Conservation (phyloP, 2,888 invertebrate species). For the Lordiphosa andalusiaca region DNA sequence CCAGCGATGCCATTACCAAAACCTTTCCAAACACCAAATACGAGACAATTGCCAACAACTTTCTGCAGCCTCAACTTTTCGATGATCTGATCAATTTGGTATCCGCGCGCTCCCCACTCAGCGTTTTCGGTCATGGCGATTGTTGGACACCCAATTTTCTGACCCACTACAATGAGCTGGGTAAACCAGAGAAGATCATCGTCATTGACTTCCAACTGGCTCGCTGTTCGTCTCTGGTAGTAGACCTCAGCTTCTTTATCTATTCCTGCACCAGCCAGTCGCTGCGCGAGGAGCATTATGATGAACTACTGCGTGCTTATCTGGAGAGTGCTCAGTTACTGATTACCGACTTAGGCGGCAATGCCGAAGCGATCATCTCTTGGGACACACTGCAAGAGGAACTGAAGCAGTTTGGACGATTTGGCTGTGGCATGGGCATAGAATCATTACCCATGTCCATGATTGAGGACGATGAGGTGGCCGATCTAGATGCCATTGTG, state of each 20-base stretch:
- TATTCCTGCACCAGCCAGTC: slow-evolving; percentile 84
- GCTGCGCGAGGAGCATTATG: slow-evolving; percentile 83
- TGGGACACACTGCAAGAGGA: slow-evolving; percentile 78
- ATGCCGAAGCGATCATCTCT: slow-evolving; percentile 82
- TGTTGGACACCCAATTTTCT: slow-evolving; percentile 89
- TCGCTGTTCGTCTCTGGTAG: slow-evolving; percentile 73
- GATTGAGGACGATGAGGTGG: slow-evolving; percentile 82
- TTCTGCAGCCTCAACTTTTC: slow-evolving; percentile 82
- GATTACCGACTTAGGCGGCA: slow-evolving; percentile 83
- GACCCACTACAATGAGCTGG: slow-evolving; percentile 79
- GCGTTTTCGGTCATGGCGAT: slow-evolving; percentile 87
- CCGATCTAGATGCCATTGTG: slow-evolving; percentile 81
- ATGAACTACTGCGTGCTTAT: slow-evolving; percentile 82
- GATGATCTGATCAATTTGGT: slow-evolving; percentile 80
- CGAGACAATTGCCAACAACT: slow-evolving; percentile 82
- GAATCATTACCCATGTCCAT: slow-evolving; percentile 82
- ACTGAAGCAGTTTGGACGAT: slow-evolving; percentile 80
- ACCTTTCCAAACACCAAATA: slow-evolving; percentile 84
- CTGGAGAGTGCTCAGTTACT: slow-evolving; percentile 82
- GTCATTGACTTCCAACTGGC: slow-evolving; percentile 87
- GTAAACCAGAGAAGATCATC: slow-evolving; percentile 76
- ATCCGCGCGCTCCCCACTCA: slow-evolving; percentile 77
- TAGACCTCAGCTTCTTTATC: slow-evolving; percentile 81
- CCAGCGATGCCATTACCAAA: slow-evolving; percentile 81
- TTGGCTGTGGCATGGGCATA: slow-evolving; percentile 82